These are phyloP conservation scores for Noctua janthe DNA, from an alignment of 2,888 invertebrate species.

Conservation along the genomic window DNA sequence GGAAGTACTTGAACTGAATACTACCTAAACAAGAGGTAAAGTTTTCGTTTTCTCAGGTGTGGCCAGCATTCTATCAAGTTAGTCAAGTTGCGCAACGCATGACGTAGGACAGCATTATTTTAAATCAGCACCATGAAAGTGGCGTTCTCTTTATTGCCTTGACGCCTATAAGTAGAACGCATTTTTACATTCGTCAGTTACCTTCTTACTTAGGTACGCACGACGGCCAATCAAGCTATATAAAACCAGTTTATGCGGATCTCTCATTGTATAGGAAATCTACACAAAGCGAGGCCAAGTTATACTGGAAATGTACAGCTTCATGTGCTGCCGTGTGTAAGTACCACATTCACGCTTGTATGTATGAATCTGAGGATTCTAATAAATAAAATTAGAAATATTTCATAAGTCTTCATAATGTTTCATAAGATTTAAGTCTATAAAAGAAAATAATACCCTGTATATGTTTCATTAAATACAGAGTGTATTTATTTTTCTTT, in stretches of 20 bases:
- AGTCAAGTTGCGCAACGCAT: constrained; percentile 35
- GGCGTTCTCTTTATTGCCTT: constrained; percentile 40
- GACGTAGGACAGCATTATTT: constrained; percentile 19
- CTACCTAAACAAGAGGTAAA: neutral
- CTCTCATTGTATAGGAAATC: too few relatives aligned
- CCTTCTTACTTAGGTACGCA: neutral
- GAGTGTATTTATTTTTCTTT: too few relatives aligned
- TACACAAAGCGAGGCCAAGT: too few relatives aligned
- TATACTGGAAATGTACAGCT: too few relatives aligned
- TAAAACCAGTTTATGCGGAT: too few relatives aligned
- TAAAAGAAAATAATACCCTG: neutral
- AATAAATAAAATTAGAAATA: neutral
- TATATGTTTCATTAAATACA: neutral
- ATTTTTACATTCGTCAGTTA: constrained; percentile 19
- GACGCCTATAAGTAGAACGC: constrained; percentile 14
- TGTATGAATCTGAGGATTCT: neutral
- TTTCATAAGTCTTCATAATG: neutral
- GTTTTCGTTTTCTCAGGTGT: constrained; percentile 5
- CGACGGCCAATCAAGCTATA: too few relatives aligned
- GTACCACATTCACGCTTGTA: neutral
- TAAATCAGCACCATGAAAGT: constrained; percentile 21
- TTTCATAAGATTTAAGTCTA: neutral
- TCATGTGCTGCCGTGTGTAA: too few relatives aligned
- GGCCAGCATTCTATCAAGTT: constrained; percentile 5
- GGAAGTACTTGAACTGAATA: constrained; percentile 10